A percentile compares a stretch with the other conserved stretches of the same genome.
Conservation (phyloP, 1,140 invertebrate genomes). For the Heliconius congener region DNA sequence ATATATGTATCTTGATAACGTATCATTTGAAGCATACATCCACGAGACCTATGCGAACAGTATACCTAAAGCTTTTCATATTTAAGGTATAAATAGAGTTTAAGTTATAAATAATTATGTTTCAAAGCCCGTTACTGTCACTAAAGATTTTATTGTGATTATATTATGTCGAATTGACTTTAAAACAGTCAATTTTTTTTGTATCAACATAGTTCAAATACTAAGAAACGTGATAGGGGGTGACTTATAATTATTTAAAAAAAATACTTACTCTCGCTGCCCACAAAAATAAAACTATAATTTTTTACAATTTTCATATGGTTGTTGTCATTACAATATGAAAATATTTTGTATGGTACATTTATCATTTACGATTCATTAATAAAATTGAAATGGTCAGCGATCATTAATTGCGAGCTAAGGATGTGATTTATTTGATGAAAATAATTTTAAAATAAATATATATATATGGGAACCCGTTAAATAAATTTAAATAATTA, state of each 20-base stretch:
- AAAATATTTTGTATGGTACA: neutral
- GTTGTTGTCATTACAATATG: neutral
- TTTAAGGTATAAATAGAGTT: constrained; percentile 24
- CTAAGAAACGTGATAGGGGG: neutral
- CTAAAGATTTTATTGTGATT: neutral
- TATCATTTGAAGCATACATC: constrained; percentile 48
- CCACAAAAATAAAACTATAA: neutral
- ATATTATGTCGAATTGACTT: constrained; percentile 1
- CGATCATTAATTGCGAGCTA: constrained; percentile 8
- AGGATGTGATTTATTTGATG: constrained; percentile 4
- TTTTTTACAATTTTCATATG: neutral
- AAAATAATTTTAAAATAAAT: constrained; percentile 18
- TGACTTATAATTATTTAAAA: neutral
- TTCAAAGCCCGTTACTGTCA: constrained; percentile 8
- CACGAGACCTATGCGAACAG: constrained; percentile 43
- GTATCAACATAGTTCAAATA: no score
- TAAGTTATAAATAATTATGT: constrained; percentile 15
- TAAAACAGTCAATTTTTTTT: neutral
- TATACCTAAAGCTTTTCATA: constrained; percentile 47
- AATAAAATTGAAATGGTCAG: neutral
- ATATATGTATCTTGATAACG: constrained; percentile 33
- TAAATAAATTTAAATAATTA: constrained; percentile 6
- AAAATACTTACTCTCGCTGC: neutral
- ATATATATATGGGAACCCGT: constrained; percentile 38
- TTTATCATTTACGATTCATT: neutral